phyloP scores from a whole-genome alignment of 2,888 invertebrate genomes.

The Byasa hedistus region DNA sequence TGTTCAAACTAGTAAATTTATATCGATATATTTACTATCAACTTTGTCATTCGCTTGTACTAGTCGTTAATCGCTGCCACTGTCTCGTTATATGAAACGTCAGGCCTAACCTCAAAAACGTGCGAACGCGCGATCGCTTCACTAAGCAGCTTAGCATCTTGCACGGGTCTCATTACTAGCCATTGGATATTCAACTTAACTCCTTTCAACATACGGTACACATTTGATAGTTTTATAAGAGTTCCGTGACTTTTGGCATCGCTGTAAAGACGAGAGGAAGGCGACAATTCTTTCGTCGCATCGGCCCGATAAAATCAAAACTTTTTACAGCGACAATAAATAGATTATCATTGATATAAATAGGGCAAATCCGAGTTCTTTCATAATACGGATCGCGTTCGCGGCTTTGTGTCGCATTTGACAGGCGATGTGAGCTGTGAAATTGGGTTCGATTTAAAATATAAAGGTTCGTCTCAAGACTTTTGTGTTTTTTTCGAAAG shows the following conservation, averaged over 20 bases:
- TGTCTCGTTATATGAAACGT: slow-evolving; percentile 66
- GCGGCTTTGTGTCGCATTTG: slow-evolving; percentile 76
- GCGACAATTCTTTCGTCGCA: slow-evolving; percentile 77
- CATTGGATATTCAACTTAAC: slow-evolving; percentile 47
- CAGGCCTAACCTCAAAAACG: slow-evolving; percentile 64
- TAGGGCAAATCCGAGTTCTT: slow-evolving; percentile 73
- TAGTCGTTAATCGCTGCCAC: slow-evolving; percentile 45
- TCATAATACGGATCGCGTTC: slow-evolving; percentile 71
- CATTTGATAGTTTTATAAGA: slow-evolving; percentile 31
- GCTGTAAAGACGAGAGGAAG: slow-evolving; percentile 64
- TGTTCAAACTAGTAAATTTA: background rate
- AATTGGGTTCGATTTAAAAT: slow-evolving; percentile 76
- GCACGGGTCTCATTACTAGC: slow-evolving; percentile 35
- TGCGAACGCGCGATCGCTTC: slow-evolving; percentile 61
- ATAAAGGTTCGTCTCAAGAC: slow-evolving; percentile 72
- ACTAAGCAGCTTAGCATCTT: slow-evolving; percentile 74
- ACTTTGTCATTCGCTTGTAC: slow-evolving; percentile 46
- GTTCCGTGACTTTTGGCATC: slow-evolving; percentile 72
- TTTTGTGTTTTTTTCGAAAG: slow-evolving; percentile 60
- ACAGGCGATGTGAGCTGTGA: slow-evolving; percentile 78
- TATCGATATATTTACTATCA: background rate
- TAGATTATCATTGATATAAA: slow-evolving; percentile 78
- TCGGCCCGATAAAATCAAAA: slow-evolving; percentile 73
- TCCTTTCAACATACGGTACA: slow-evolving; percentile 34
- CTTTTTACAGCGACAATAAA: slow-evolving; percentile 78